These are phyloP conservation scores for Tinea pellionella DNA, from an alignment of 2,888 invertebrate species.

Conservation along the genomic window DNA sequence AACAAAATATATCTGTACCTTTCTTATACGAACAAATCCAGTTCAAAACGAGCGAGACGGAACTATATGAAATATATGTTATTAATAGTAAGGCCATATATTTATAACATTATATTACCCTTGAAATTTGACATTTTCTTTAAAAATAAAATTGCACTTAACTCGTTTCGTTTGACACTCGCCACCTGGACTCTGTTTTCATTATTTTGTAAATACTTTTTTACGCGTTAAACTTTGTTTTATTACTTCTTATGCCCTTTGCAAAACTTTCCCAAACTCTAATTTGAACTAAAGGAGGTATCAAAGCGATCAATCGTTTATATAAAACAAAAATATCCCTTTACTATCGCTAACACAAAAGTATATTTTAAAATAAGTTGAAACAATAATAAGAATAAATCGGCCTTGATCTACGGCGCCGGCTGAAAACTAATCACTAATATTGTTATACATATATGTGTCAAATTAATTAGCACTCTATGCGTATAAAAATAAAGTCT, in stretches of 20 bases:
- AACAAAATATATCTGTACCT: neutral
- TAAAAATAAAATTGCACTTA: neutral
- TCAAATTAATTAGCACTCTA: constrained; percentile 32
- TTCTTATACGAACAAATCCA: neutral
- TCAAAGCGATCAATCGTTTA: no score
- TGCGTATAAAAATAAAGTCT: constrained; percentile 21
- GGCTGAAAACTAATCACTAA: constrained; percentile 61
- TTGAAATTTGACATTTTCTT: neutral
- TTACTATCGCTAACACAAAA: no score
- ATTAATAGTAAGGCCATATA: neutral
- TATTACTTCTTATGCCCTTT: no score
- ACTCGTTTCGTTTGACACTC: neutral
- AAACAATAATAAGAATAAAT: neutral
- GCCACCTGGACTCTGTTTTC: neutral
- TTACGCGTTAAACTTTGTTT: no score
- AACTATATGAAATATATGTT: neutral
- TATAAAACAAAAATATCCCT: no score
- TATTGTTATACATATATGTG: constrained; percentile 30
- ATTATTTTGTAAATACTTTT: no score
- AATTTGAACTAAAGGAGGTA: no score
- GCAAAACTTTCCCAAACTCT: no score
- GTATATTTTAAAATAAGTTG: constrained; percentile 1
- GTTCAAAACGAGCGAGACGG: neutral
- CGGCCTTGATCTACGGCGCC: constrained; percentile 61
- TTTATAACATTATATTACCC: neutral